Evolutionary conservation across 2,797 vertebrate species (phyloP), one percentile per base, ranked within the genome.

Genomic region (Bryconaethiops microstoma): DNA sequence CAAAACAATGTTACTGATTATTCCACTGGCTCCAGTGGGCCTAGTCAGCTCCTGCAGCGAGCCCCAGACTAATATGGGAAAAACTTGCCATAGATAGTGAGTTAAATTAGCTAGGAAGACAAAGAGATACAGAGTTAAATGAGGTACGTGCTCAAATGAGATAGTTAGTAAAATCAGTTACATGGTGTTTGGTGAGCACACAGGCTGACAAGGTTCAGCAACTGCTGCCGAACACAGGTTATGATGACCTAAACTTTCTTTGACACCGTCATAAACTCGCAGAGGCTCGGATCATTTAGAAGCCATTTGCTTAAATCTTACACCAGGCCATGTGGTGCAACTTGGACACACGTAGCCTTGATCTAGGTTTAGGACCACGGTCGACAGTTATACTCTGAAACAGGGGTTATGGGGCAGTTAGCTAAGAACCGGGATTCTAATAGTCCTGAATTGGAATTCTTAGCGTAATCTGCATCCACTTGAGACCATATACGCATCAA

Each of bases 101-200:
- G 62, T 65, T 63, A 67, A 77, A 82, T 50, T 16, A 59, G 25
- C 60, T 21, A 3, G 21, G 68, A 77, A 64, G 65, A 45, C 42
- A 60, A 17, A 3, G 75, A 73, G 75, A 74, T 82, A 82, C 69
- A 39, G 39, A 78, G 63, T 74, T 21, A 68, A 82, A 82, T 82
- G 23, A 74, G 76, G 23, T 73, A 19, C 25, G 10, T 68, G 62
- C 40, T 23, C 2, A 21, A n/a, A 21, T 39, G 50, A 78, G 75
- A 81, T 81, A 74, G 70, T 42, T 74, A 60, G 42, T 72, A 78
- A 78, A 78, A 82, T 78, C 19, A 74, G 42, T 29, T 54, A 42
- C 17, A 45, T 82, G 45, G 2, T 74, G 62, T 59, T 74, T 78
- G 69, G 54, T 50, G 40, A 77, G 69, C 45, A 48, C 76, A 74